phyloP scores from a whole-genome alignment of 2,888 invertebrate species.

The Tachina grossa region DNA sequence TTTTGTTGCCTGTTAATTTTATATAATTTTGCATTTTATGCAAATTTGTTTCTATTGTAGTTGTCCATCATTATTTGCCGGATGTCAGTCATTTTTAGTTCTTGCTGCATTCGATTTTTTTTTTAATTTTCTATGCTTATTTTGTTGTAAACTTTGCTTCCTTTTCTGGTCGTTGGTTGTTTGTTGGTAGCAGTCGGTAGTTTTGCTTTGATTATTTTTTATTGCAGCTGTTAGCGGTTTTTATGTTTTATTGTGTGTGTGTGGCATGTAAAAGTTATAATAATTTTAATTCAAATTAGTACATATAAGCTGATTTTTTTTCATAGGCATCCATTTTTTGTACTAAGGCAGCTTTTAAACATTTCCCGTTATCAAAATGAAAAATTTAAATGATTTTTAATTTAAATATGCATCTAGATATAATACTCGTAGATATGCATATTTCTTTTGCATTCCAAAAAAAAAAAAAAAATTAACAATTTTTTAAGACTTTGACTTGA shows the following conservation, averaged over 20 bases:
- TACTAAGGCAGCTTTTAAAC: not conserved
- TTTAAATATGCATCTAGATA: no score
- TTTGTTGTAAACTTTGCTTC: conserved; percentile 27
- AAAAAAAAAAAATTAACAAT: no score
- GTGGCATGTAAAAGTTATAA: conserved; percentile 41
- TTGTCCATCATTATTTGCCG: conserved; percentile 71
- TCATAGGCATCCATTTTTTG: not conserved
- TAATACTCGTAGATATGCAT: no score
- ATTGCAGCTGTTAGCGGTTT: conserved; percentile 50
- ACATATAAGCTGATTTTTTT: not conserved
- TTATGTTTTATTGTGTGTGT: conserved; percentile 28
- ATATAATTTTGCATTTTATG: conserved; percentile 59
- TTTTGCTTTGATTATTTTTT: conserved; percentile 66
- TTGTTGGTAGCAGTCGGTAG: conserved; percentile 45
- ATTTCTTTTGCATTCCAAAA: no score
- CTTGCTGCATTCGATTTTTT: conserved; percentile 13
- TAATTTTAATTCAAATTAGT: conserved; percentile 31
- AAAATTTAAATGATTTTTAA: no score
- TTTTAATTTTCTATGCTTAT: not conserved
- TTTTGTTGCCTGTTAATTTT: conserved; percentile 3
- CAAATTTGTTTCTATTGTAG: conserved; percentile 64
- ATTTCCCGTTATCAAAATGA: conserved; percentile 23
- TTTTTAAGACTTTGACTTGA: no score
- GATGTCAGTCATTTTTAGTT: conserved; percentile 68
- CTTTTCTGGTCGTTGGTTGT: conserved; percentile 7